Evolutionary conservation across 2,797 vertebrate genomes (phyloP), one percentile per base, ranked within the genome.

Genomic region (Apodemus agrarius): DNA sequence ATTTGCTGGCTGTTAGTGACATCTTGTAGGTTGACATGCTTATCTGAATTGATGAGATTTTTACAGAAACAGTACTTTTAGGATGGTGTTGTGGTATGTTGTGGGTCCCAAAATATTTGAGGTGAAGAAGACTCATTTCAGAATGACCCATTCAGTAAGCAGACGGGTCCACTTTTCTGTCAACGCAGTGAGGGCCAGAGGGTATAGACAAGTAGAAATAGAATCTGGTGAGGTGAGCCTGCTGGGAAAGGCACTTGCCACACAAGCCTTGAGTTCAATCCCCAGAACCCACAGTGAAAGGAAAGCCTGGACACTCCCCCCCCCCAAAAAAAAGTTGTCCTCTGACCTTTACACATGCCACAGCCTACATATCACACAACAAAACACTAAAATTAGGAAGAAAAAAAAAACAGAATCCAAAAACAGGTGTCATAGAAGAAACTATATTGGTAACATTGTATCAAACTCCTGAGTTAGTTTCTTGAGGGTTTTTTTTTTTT

Each of bases 81-180:
- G 29, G 79, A 63, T 63, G 4, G 34, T 37, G 29, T 91, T 37
- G 29, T 91, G 74, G 40, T 90, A 94, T 91, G 12, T 92, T 80
- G 74, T 86, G 74, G 69, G 57, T 90, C 19, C 34, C 74, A 93
- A 95, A 90, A 90, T 59, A 72, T 1, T 78, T 74, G 19, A 85
- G 69, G 40, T 87, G 61, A 91, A 88, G 96, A 93, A 88, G 96
- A 93, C 69, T 94, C 75, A 84, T 76, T 97, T 91, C 59, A 72
- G 63, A 93, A 54, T 93, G 52, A 83, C 67, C 21, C 14, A 31
- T 54, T 79, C 13, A 54, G 13, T 52, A 24, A 69, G 31, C 63
- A n/a, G 3, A 52, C 22, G 26, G 43, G 34, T 21, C 63, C 46
- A n/a, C 22, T 72, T 92, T 95, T 72, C 54, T 69, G 80, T 88